Percentiles rank a stretch among this genome's conserved stretches.
These are phyloP conservation scores for Cabera pusaria DNA, from an alignment of 2,888 invertebrate species.

Conservation along the genomic window DNA sequence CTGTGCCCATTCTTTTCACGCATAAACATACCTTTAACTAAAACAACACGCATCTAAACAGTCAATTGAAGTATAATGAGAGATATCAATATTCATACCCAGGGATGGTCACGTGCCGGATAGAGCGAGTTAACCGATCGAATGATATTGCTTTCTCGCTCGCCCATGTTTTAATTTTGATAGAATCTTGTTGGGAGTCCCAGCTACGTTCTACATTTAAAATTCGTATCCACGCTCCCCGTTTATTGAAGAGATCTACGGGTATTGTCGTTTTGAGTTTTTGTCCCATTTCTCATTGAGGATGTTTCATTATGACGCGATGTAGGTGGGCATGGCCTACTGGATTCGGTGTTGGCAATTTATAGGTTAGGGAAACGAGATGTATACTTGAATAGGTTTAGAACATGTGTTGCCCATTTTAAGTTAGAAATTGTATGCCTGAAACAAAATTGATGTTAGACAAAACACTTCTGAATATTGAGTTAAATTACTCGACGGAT, in stretches of 20 bases:
- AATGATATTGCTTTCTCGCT: constrained; percentile 26
- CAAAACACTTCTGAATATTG: no score
- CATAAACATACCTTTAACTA: constrained; percentile 9
- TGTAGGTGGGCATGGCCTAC: constrained; percentile 40
- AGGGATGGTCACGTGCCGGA: constrained; percentile 53
- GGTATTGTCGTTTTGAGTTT: constrained; percentile 35
- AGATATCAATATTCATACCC: constrained; percentile 60
- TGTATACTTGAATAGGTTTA: no score
- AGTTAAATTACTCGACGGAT: no score
- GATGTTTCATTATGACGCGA: constrained; percentile 19
- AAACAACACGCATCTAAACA: constrained; percentile 21
- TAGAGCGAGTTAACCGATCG: constrained; percentile 19
- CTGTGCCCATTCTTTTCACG: constrained; percentile 5
- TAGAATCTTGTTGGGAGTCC: constrained; percentile 35
- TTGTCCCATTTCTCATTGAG: constrained; percentile 21
- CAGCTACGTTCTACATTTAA: constrained; percentile 22
- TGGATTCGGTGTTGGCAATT: constrained; percentile 13
- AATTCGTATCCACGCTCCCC: constrained; percentile 38
- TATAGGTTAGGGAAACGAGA: constrained; percentile 1
- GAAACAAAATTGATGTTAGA: no score
- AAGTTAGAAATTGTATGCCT: no score
- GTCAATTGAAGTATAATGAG: constrained; percentile 46
- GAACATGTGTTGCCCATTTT: no score
- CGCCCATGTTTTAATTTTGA: constrained; percentile 40
- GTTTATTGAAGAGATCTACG: constrained; percentile 31